These are phyloP conservation scores for Empidonax alnorum DNA, from an alignment of 2,113 vertebrate genomes.

Conservation along the genomic window DNA sequence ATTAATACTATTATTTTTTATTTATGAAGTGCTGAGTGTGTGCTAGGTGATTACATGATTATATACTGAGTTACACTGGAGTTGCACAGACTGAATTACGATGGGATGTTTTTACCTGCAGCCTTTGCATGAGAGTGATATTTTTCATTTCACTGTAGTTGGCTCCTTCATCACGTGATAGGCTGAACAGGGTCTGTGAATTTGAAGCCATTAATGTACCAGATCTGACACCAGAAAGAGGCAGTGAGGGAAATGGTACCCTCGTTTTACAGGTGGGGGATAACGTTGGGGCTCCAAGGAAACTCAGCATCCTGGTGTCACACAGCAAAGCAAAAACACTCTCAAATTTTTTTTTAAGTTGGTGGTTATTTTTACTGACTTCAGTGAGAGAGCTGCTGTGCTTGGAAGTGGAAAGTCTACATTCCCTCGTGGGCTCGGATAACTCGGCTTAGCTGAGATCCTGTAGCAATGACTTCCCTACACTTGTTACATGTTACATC, in stretches of 20 bases:
- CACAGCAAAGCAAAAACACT: background rate
- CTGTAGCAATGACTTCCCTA: background rate
- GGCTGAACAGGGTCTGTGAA: background rate
- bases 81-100: slow-evolving; percentile 1
- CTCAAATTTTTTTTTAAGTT: background rate
- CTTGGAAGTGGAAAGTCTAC: background rate
- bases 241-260: background rate
- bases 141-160: background rate
- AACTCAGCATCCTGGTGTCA: background rate
- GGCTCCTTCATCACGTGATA: background rate
- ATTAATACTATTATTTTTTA: slow-evolving; percentile 65
- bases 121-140: slow-evolving; percentile 29
- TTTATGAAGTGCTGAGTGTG: slow-evolving; percentile 40
- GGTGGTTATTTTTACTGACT: background rate
- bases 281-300: background rate
- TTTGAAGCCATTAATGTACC: background rate
- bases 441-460: background rate
- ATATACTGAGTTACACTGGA: background rate
- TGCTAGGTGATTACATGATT: slow-evolving; percentile 37
- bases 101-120: slow-evolving; percentile 35
- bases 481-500: accelerated
- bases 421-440: background rate
- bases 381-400: background rate
- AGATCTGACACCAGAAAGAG: background rate
- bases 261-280: background rate